phyloP scores from a whole-genome alignment of 1,140 invertebrate genomes.

The Pachyrhynchus sulphureomaculatus region DNA sequence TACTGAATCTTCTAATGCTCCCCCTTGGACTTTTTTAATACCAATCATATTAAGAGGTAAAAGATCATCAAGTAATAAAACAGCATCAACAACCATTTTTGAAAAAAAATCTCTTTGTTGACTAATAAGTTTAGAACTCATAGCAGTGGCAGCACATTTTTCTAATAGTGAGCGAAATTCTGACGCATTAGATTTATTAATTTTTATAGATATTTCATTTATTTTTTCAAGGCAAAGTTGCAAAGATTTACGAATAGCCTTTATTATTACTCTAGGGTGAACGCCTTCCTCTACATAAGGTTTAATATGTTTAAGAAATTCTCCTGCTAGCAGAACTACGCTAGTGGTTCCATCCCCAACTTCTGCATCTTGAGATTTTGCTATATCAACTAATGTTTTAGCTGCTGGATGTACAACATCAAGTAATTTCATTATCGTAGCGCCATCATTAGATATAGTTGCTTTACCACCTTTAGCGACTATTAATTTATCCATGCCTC shows the following conservation, averaged over 20 bases:
- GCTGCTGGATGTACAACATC: constrained; percentile 98
- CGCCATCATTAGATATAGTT: constrained; percentile 99
- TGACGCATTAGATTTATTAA: constrained; percentile 57
- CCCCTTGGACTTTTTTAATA: constrained; percentile 96
- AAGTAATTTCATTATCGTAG: constrained; percentile 96
- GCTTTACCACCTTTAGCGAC: constrained; percentile 86
- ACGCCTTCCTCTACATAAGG: constrained; percentile 96
- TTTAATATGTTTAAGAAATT: constrained; percentile 94
- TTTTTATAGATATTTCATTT: constrained; percentile 81
- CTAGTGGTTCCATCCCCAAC: constrained; percentile 98
- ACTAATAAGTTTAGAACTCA: constrained; percentile 96
- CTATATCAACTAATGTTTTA: constrained; percentile 97
- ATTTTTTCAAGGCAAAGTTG: constrained; percentile 83
- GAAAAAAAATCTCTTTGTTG: constrained; percentile 96
- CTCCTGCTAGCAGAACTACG: constrained; percentile 92
- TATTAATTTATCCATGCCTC: constrained; percentile 99
- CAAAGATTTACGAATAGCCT: constrained; percentile 80
- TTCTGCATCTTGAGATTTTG: constrained; percentile 98
- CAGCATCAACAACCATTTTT: constrained; percentile 95
- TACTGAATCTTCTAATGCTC: constrained; percentile 93
- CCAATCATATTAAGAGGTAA: constrained; percentile 99
- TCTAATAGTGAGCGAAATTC: constrained; percentile 77
- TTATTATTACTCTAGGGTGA: constrained; percentile 91
- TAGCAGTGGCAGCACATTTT: constrained; percentile 94
- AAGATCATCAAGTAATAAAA: constrained; percentile 88